These are phyloP conservation scores for Chromis chromis DNA, from an alignment of 2,797 vertebrate genomes.

Conservation along the genomic window DNA sequence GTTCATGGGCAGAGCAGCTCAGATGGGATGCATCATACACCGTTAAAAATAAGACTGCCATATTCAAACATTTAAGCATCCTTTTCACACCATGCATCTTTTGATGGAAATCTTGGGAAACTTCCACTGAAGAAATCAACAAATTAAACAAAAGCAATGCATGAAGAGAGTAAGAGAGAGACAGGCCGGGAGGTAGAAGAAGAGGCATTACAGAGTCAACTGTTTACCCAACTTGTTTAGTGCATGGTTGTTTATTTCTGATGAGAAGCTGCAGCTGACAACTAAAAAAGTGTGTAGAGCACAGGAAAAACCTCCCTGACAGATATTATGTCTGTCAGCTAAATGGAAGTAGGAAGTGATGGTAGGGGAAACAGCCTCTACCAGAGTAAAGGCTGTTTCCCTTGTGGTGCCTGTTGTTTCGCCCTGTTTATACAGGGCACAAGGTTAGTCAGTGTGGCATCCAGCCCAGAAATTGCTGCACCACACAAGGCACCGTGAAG, in stretches of 20 bases:
- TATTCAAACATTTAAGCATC: constrained; percentile 61
- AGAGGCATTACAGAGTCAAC: constrained; percentile 48
- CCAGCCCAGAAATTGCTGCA: constrained; percentile 64
- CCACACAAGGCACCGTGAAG: constrained; percentile 28
- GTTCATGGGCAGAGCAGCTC: constrained; percentile 41
- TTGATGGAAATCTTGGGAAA: constrained; percentile 66
- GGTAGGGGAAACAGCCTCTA: constrained; percentile 68
- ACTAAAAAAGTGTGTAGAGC: constrained; percentile 65
- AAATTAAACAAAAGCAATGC: constrained; percentile 64
- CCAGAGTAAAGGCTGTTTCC: constrained; percentile 71
- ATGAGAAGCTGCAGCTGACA: constrained; percentile 73
- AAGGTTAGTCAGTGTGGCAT: constrained; percentile 67
- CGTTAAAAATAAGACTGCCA: constrained; percentile 56
- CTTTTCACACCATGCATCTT: constrained; percentile 31
- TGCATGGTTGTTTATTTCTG: constrained; percentile 62
- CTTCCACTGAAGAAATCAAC: constrained; percentile 58
- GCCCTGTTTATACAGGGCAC: constrained; percentile 64
- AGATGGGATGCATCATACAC: constrained; percentile 48
- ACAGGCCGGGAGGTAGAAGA: constrained; percentile 6
- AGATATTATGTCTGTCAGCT: constrained; percentile 79
- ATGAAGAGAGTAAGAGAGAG: constrained; percentile 40
- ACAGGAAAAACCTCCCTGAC: constrained; percentile 75
- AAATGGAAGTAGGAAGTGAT: constrained; percentile 75
- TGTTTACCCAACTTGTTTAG: constrained; percentile 65
- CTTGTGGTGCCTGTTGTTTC: constrained; percentile 64